Conservation (phyloP, 2,113 vertebrate species). For the Microcebus ravelobensis region DNA sequence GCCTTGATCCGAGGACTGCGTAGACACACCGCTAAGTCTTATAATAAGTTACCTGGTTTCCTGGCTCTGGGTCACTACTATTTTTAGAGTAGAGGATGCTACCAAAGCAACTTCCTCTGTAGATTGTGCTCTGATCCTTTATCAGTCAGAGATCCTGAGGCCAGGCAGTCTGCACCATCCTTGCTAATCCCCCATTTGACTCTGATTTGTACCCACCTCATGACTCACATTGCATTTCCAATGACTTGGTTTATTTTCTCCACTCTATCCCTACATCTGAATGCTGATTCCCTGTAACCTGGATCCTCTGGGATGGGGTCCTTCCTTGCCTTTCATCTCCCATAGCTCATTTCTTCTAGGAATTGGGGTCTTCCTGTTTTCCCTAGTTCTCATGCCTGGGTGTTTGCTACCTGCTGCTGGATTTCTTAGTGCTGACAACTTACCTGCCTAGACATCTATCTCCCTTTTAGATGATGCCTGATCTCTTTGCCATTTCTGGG, state of each 20-base stretch:
- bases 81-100: not conserved
- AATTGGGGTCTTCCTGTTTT: not conserved
- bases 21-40: not conserved
- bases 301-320: not conserved
- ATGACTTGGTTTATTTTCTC: not conserved
- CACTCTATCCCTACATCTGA: not conserved
- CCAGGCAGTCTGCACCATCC: not conserved
- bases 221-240: not conserved
- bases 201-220: not conserved
- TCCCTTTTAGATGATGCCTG: not conserved
- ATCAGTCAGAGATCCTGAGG: not conserved
- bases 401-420: not conserved
- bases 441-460: not conserved
- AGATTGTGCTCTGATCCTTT: not conserved
- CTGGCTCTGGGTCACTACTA: not conserved
- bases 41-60: not conserved
- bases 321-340: not conserved
- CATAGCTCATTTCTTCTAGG: not conserved
- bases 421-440: not conserved
- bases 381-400: not conserved
- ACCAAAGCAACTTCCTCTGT: not conserved
- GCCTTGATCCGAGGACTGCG: not conserved
- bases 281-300: not conserved
- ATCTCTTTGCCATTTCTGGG: not conserved
- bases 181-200: not conserved